Base-by-base conservation (phyloP, 2,113 vertebrate species). In the Brachionichthys hirsutus region DNA sequence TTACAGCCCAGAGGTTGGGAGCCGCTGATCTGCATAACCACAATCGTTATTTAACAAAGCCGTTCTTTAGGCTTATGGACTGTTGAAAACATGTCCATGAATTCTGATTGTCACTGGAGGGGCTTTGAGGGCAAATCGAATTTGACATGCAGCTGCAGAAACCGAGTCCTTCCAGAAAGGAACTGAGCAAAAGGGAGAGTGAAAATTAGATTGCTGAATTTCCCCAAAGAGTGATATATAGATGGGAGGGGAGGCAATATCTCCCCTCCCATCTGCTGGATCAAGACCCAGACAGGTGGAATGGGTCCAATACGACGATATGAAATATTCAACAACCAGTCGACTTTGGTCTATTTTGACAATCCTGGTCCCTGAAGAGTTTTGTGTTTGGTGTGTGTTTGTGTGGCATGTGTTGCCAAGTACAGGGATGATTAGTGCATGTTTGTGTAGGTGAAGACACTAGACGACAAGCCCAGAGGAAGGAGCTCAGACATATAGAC, bases 301-400 rank as follows among this genome's bases (percentile, higher is more conserved):
- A 70, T 62, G 62, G 50, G 70, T 77, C 70, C 54, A 66, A 54
- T 56, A 73, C 50, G 48, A n/a, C 72, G 52, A 59, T 58, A 77
- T 78, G 54, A 85, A 78, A 70, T 67, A 84, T 79, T 84, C 83
- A 80, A 4, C 46, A 48, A 46, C 42, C 51, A 44, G 64, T 68
- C 71, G 43, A 35, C 58, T 45, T 24, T 55, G 42, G 62, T 71
- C 44, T 70, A 30, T 51, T 66, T 35, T 58, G 62, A 62, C 35
- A 12, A 55, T 61, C 17, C 55, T 4, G 30, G 45, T 54, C 77
- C 49, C 62, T 3, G 34, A 46, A 38, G 82, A 54, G 54, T 56
- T n/a, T 20, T 50, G 53, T 17, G 75, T 34, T n/a, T 24, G 34
- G 48, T 48, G 50, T 67, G 18, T 30, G 11, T 14, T 54, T 47